phyloP scores from a whole-genome alignment of 2,888 invertebrate species.

The Reticulitermes lucifugus region DNA sequence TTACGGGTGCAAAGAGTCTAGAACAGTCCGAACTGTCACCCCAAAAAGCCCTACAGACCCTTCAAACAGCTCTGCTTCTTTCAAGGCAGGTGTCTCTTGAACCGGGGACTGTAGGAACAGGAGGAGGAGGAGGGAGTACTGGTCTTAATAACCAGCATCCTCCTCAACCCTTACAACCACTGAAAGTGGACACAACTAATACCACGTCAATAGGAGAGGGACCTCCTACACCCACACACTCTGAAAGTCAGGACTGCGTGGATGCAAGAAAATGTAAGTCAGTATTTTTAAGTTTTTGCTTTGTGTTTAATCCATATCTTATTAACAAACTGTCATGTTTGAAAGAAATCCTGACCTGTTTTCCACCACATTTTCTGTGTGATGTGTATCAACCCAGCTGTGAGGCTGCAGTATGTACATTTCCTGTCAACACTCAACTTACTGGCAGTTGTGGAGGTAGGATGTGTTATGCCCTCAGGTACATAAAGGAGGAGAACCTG shows the following conservation, averaged over 20 bases:
- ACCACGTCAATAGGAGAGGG: slow-evolving; percentile 65
- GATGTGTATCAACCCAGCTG: no score
- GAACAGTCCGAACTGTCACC: slow-evolving; percentile 67
- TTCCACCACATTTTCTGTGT: no score
- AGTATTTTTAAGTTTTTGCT: not conserved
- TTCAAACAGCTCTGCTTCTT: slow-evolving; percentile 64
- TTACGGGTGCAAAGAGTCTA: slow-evolving; percentile 66
- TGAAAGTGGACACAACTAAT: slow-evolving; percentile 67
- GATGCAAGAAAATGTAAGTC: slow-evolving; percentile 74
- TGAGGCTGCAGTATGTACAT: no score
- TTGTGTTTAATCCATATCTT: no score
- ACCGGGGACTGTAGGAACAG: slow-evolving; percentile 45
- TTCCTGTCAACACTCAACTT: no score
- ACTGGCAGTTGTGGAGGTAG: no score
- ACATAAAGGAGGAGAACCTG: no score
- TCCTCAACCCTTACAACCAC: slow-evolving; percentile 59
- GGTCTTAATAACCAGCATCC: slow-evolving; percentile 51
- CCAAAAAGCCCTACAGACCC: slow-evolving; percentile 69
- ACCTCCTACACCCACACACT: slow-evolving; percentile 83
- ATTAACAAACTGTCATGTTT: no score
- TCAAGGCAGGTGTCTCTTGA: slow-evolving; percentile 57
- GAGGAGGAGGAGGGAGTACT: slow-evolving; percentile 41
- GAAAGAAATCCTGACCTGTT: no score
- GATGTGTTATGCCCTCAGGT: no score
- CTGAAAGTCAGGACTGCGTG: slow-evolving; percentile 70